Evolutionary conservation across 1,140 invertebrate species (phyloP).

Genomic region (Ceratina australensis): DNA sequence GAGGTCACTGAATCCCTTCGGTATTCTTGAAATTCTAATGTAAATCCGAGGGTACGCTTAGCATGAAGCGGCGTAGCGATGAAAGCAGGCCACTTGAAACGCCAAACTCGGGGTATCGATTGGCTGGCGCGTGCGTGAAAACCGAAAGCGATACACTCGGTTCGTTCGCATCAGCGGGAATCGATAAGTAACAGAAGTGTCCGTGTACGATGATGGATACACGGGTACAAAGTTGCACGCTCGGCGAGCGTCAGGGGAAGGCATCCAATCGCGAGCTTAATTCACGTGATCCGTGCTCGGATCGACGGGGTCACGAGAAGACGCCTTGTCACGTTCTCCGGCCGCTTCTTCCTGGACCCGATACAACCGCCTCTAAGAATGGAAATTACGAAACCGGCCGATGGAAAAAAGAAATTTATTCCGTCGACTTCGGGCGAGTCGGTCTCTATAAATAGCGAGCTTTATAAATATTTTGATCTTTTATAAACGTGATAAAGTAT

Average conservation of each 20-base stretch:
- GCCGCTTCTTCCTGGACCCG: conserved; percentile 27
- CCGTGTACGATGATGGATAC: background rate
- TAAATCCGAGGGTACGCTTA: conserved; percentile 1
- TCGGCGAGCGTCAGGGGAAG: background rate
- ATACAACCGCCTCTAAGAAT: conserved; percentile 18
- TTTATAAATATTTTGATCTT: background rate
- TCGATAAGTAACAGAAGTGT: background rate
- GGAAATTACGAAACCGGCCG: conserved; percentile 27
- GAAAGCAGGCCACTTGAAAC: conserved; percentile 25
- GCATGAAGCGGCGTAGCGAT: conserved; percentile 10
- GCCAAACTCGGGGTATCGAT: background rate
- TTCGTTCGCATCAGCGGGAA: background rate
- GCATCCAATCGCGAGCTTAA: conserved; percentile 27
- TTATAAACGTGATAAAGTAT: too few relatives aligned
- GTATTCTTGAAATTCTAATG: conserved; percentile 34
- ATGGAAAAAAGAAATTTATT: conserved; percentile 30
- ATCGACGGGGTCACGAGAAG: conserved; percentile 19
- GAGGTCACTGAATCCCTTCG: conserved; percentile 36
- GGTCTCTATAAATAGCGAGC: background rate
- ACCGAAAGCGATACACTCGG: background rate
- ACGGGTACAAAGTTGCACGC: background rate
- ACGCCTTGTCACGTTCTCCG: conserved; percentile 44
- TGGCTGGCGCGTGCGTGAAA: background rate
- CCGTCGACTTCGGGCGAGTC: background rate
- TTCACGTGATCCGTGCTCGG: conserved; percentile 16